Base-by-base conservation (phyloP, 2,113 vertebrate genomes). In the Platysteira castanea region DNA sequence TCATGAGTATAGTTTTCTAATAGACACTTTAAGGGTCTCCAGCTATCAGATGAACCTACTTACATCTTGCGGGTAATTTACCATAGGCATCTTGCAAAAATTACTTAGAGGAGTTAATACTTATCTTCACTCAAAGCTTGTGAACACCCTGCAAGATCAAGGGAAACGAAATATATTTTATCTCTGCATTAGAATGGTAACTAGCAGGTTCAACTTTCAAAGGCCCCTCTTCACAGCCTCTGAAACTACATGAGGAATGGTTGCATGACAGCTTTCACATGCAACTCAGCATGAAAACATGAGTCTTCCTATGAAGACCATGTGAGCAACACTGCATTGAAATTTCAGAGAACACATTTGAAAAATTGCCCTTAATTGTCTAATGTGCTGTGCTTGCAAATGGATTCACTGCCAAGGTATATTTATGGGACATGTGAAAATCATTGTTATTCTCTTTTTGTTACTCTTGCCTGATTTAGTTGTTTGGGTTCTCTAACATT, bases 1-100 rank as follows among this genome's bases (percentile, higher is more conserved):
- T 98, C 91, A 97, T 96, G 88, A 94, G 96, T 84, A 61, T 90
- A 95, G 96, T 97, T 98, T 98, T 98, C 97, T 97, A 97, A 96
- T 63, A 95, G 93, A 54, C 19, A 53, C 33, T 97, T 96, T 91
- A 95, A 96, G 95, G 67, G 90, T 96, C 96, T 97, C 89, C 69
- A 95, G 90, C 93, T 96, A 91, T 87, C 94, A 95, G 93, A 97
- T 91, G 95, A 98, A 97, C 94, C 93, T 93, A 84, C 96, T 94
- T 90, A 95, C 52, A 79, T 96, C 97, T 97, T 96, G 94, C 0
- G 41, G 75, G 60, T 95, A 94, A 97, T 97, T 97, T 97, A 84
- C 89, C 80, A 94, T 90, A 89, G 92, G 85, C n/a, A 77, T 83
- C 89, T 97, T 94, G 93, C n/a, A 87, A 97, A 97, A 95, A 93